Evolutionary conservation across 92 coral and sea anemone genomes (phyloP).

Genomic region (Epizoanthus stellaris): DNA sequence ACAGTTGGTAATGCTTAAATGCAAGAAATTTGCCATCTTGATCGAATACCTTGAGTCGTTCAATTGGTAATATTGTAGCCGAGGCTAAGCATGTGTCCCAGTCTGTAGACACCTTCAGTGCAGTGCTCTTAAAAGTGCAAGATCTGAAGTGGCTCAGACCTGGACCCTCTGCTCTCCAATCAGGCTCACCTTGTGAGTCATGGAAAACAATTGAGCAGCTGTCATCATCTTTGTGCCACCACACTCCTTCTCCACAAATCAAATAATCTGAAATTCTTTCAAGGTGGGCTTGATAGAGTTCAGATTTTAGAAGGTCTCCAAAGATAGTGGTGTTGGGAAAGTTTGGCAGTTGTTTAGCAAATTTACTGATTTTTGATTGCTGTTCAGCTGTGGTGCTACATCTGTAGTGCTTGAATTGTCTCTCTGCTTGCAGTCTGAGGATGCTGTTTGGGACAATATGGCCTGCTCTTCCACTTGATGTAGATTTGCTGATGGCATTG

Average conservation of each 20-base stretch:
- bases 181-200: slow-evolving; percentile 39
- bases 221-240: slow-evolving; percentile 43
- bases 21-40: no score
- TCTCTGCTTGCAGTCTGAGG: no score
- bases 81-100: no score
- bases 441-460: no score
- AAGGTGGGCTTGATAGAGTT: slow-evolving; percentile 46
- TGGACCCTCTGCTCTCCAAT: slow-evolving; percentile 23
- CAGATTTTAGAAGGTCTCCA: not conserved
- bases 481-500: no score
- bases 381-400: not conserved
- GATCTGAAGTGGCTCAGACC: slow-evolving; percentile 35
- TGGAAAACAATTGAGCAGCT: slow-evolving; percentile 26
- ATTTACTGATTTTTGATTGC: slow-evolving; percentile 32
- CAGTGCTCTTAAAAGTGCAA: not conserved
- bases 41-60: no score
- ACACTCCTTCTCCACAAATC: slow-evolving; percentile 44
- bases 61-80: no score
- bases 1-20: no score
- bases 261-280: not conserved
- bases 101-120: no score
- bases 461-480: no score
- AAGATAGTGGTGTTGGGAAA: slow-evolving; percentile 38
- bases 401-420: no score
- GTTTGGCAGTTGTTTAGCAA: slow-evolving; percentile 37